Conservation (phyloP, 2,888 invertebrate genomes). For the Acleris holmiana region DNA sequence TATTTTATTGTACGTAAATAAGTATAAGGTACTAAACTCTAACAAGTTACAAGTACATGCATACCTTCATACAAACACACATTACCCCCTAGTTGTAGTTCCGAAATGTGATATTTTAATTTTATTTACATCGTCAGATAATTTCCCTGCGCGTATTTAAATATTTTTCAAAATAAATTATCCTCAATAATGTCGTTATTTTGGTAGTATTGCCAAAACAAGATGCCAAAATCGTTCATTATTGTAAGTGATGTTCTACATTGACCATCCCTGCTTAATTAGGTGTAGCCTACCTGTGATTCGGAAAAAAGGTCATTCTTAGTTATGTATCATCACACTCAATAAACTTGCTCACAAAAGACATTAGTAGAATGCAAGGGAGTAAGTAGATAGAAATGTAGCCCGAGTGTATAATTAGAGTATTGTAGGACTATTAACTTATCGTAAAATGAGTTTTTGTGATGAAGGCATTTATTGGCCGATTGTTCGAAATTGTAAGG, state of each 20-base stretch:
- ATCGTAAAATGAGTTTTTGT: constrained; percentile 58
- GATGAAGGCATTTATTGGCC: constrained; percentile 81
- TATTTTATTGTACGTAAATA: constrained; percentile 13
- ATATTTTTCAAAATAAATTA: constrained; percentile 6
- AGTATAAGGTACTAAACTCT: constrained; percentile 19
- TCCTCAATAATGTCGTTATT: constrained; percentile 50
- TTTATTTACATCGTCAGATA: constrained; percentile 32
- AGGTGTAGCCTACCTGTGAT: not conserved
- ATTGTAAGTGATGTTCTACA: constrained; percentile 56
- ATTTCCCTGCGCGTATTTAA: constrained; percentile 41
- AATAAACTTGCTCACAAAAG: constrained; percentile 78
- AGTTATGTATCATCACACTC: constrained; percentile 47
- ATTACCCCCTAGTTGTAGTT: constrained; percentile 56
- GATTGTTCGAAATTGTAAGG: constrained; percentile 69
- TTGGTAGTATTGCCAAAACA: constrained; percentile 77
- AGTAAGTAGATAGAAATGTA: constrained; percentile 60
- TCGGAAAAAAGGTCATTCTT: not conserved
- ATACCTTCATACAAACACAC: constrained; percentile 43
- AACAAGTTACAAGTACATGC: constrained; percentile 47
- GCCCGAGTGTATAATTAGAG: constrained; percentile 50
- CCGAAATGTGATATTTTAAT: constrained; percentile 72
- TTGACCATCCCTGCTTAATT: constrained; percentile 43
- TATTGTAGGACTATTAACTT: constrained; percentile 40
- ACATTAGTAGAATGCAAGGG: constrained; percentile 63
- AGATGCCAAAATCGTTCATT: constrained; percentile 77